Evolutionary conservation across 2,113 vertebrate species (phyloP).

Genomic region (Psilopogon haemacephalus): DNA sequence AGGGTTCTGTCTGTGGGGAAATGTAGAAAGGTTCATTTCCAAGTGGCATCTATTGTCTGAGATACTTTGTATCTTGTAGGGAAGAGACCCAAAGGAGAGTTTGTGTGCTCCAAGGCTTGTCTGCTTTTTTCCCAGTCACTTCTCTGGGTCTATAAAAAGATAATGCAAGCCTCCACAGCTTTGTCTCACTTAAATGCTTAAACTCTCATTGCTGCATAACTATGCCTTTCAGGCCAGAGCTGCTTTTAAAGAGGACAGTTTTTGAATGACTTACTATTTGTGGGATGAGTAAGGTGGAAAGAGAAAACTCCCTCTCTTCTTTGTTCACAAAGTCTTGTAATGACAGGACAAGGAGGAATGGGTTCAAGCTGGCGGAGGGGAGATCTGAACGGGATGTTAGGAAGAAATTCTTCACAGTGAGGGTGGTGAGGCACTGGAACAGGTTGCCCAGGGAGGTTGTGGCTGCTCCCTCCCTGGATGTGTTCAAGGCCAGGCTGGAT

Average conservation of each 20-base stretch:
- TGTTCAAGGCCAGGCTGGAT: too few relatives aligned
- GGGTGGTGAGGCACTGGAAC: too few relatives aligned
- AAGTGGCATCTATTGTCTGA: not conserved
- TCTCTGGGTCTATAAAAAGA: not conserved
- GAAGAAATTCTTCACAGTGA: too few relatives aligned
- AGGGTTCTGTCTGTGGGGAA: not conserved
- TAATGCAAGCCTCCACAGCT: not conserved
- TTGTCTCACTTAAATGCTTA: not conserved
- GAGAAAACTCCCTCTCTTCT: not conserved
- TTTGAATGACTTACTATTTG: not conserved
- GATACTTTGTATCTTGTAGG: not conserved
- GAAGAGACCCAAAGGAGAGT: constrained; percentile 6
- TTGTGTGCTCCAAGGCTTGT: not conserved
- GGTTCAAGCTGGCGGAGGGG: too few relatives aligned
- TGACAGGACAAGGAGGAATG: too few relatives aligned
- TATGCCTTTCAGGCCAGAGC: not conserved
- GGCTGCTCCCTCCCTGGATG: too few relatives aligned
- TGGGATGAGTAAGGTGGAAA: not conserved
- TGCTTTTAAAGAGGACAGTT: not conserved
- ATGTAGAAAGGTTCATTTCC: not conserved
- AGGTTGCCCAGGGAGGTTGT: too few relatives aligned
- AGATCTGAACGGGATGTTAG: too few relatives aligned
- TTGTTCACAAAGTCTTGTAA: too few relatives aligned
- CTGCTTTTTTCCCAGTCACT: not conserved
- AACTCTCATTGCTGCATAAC: not conserved